Evolutionary conservation across 2,888 invertebrate species (phyloP), one percentile per base, ranked within the genome.

Genomic region (Oithona nana): DNA sequence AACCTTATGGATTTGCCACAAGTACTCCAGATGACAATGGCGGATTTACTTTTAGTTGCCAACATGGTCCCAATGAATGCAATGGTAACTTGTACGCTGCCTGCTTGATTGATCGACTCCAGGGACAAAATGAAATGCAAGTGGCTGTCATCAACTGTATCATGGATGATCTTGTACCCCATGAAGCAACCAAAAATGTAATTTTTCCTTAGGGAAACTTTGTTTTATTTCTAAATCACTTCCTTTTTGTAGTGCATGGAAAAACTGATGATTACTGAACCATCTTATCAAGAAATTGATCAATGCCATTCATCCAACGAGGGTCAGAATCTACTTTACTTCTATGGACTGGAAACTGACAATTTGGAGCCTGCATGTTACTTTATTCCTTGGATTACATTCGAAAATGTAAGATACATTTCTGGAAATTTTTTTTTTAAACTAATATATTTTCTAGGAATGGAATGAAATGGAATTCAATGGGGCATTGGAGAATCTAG

Each of bases 61-160:
- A 54, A 54, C 54, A 54, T 54, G 54, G 54, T 24, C 20, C 20
- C 54, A 54, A 54, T 24, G 54, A 54, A 26, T 54, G 54, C 54
- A 24, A 24, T 22, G 54, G 54, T 24, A 54, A 54, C 11, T 24
- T 54, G 54, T 24, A 24, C 26, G 24, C 20, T 16, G 54, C 54
- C 3, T 54, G 54, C 26, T 16, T 54, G 3, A 16, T 54, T 20
- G 24, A 54, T 11, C 20, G 26, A 20, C 13, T 26, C 54, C 2
- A 54, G 26, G 24, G 26, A 6, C 20, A 54, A 20, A 26, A 54
- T 54, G 39, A 39, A 16, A 3, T 54, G 20, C 54, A 26, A 6
- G 22, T 26, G 6, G 11, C 20, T 24, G 54, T 26, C 24, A 54
- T 54, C 54, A 54, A 20, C 11, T 54, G 54, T 26, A 54, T 54